Evolutionary conservation across 2,113 vertebrate genomes (phyloP), one percentile per base, ranked within the genome.

Genomic region (Alaudala cheleensis): DNA sequence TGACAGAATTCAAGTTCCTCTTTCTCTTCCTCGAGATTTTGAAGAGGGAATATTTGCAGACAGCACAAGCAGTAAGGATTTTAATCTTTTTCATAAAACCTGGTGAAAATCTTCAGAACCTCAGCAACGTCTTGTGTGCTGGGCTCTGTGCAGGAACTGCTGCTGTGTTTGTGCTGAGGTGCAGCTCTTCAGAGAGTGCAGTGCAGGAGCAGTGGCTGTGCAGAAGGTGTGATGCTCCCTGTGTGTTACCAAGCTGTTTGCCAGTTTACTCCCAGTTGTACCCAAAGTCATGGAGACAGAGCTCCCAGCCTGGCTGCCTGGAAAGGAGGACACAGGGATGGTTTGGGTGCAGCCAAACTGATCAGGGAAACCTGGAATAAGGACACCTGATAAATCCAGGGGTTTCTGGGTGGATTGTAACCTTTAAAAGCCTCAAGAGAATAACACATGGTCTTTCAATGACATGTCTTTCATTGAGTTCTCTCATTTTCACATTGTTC

Each of bases 401-500:
- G 67, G 57, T 3, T 94, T 86, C 89, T 95, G 79, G 45, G 42
- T 84, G 60, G 79, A 88, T 71, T 71, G 37, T 14, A 40, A 76
- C 78, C 87, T 86, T 95, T 94, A 37, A 53, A 87, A 77, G 49
- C 44, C 84, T 78, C 87, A 31, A 23, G 88, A 87, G 93, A 70
- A 33, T 92, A 78, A 14, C 53, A 67, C 37, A 6, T 74, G 82
- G 64, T 72, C 85, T 94, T 86, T 88, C 88, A 67, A 8, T 84
- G 69, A 11, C 80, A 14, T 40, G 44, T 71, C 89, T 95, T 95
- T 88, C 92, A 86, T 19, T 53, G 45, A 88, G 50, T 72, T 79
- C 87, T 74, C 93, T 93, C 51, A 90, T 95, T 96, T 95, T 86
- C 85, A 61, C 74, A 67, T 93, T 96, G 88, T 94, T 95, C 93